Evolutionary conservation across 2,113 vertebrate genomes (phyloP).

Genomic region (Blennius ocellaris): DNA sequence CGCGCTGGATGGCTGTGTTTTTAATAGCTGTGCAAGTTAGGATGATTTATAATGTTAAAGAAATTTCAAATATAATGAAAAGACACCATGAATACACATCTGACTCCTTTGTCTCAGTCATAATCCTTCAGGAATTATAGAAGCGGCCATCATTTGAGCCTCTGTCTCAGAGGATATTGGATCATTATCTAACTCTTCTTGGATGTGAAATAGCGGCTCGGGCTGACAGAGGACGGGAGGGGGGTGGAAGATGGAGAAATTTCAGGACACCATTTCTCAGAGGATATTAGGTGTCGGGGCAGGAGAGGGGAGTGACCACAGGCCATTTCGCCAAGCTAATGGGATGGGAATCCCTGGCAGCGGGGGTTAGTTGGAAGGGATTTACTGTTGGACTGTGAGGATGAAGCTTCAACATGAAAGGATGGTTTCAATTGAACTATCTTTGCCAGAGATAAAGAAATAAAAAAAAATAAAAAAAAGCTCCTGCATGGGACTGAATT

Average conservation of each 20-base stretch:
- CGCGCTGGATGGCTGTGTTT: not conserved
- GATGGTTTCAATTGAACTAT: conserved; percentile 42
- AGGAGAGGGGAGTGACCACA: conserved; percentile 32
- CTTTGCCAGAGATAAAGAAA: not conserved
- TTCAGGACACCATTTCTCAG: conserved; percentile 28
- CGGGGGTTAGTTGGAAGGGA: conserved; percentile 25
- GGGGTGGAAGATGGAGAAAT: not conserved
- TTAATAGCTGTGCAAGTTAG: not conserved
- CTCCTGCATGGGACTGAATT: not conserved
- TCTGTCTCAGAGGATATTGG: conserved; percentile 4
- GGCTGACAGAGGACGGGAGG: not conserved
- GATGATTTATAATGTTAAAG: not conserved
- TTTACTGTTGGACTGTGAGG: conserved; percentile 41
- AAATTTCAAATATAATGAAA: conserved; percentile 7
- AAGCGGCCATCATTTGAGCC: conserved; percentile 12
- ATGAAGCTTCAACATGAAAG: conserved; percentile 12
- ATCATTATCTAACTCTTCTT: conserved; percentile 20
- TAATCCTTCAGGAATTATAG: conserved; percentile 7
- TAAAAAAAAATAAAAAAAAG: not conserved
- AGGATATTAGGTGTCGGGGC: conserved; percentile 17
- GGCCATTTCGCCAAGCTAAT: conserved; percentile 60
- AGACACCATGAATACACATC: conserved; percentile 6
- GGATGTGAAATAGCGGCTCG: conserved; percentile 20
- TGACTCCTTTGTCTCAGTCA: not conserved
- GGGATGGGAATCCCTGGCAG: conserved; percentile 64